A percentile compares a stretch with the other conserved stretches of the same genome.
These are phyloP conservation scores for Neodiprion lecontei DNA, from an alignment of 1,140 invertebrate genomes.

Conservation along the genomic window DNA sequence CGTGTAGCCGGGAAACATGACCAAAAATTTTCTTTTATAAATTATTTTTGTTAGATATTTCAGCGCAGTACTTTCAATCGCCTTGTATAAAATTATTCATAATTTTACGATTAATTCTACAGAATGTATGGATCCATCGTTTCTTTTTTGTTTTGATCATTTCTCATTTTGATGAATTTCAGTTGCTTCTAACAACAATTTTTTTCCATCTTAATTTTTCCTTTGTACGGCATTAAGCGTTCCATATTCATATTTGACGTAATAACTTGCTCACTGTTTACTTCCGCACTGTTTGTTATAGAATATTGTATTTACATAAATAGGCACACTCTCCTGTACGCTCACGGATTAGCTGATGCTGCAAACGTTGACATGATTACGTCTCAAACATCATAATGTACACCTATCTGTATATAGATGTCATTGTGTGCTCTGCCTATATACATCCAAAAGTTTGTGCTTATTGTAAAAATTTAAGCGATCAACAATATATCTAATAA, in stretches of 20 bases:
- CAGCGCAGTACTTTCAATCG: too few species aligned
- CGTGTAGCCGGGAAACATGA: too few species aligned
- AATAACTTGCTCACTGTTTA: too few species aligned
- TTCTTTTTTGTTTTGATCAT: not conserved
- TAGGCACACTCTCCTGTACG: constrained; percentile 9
- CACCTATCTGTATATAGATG: constrained; percentile 9
- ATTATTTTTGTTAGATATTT: too few species aligned
- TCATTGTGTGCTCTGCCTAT: not conserved
- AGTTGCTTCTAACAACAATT: constrained; percentile 15
- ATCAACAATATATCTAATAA: constrained; percentile 11
- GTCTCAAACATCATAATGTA: not conserved
- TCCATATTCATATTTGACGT: constrained; percentile 7
- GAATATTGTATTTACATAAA: not conserved
- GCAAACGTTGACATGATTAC: not conserved
- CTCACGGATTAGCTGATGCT: not conserved
- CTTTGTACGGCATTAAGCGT: constrained; percentile 13
- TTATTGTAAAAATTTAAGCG: not conserved
- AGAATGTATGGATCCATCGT: not conserved
- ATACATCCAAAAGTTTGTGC: constrained; percentile 11
- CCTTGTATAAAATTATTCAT: too few species aligned
- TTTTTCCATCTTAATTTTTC: not conserved
- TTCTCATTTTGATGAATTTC: constrained; percentile 13
- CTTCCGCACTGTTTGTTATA: constrained; percentile 3
- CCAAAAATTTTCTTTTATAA: too few species aligned
- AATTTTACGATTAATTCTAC: too few species aligned